A percentile compares a stretch with the other conserved stretches of the same genome.
Conservation (phyloP, 2,888 invertebrate genomes). For the Leistus spinibarbis region DNA sequence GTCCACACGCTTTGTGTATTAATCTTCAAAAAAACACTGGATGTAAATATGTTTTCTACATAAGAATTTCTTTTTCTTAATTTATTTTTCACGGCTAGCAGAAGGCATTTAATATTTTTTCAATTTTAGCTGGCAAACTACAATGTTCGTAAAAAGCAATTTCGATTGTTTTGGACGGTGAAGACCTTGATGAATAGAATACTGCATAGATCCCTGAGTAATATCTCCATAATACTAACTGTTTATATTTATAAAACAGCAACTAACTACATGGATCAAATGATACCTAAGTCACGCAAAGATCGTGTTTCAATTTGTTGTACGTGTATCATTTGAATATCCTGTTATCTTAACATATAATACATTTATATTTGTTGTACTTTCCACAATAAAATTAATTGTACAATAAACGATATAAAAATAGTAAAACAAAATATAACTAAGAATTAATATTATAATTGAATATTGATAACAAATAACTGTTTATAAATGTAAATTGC, state of each 20-base stretch:
- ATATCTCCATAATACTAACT: too few relatives aligned
- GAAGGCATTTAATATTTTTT: too few relatives aligned
- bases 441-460: too few relatives aligned
- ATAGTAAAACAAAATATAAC: too few relatives aligned
- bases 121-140: background rate
- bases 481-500: background rate
- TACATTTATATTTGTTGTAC: background rate
- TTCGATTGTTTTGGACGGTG: background rate
- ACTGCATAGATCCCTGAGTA: background rate
- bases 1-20: too few relatives aligned
- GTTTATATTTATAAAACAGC: background rate
- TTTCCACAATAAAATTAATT: background rate
- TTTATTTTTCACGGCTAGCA: background rate
- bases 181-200: background rate
- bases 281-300: background rate
- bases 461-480: background rate
- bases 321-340: background rate
- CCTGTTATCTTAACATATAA: background rate
- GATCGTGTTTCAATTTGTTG: background rate
- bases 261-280: background rate
- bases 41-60: too few relatives aligned
- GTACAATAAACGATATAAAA: too few relatives aligned
- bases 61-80: too few relatives aligned
- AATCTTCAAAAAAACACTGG: too few relatives aligned
- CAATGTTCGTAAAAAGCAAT: background rate